Percentiles rank a stretch among this genome's conserved stretches.
Conservation (phyloP, 2,113 vertebrate species). For the Daubentonia madagascariensis region DNA sequence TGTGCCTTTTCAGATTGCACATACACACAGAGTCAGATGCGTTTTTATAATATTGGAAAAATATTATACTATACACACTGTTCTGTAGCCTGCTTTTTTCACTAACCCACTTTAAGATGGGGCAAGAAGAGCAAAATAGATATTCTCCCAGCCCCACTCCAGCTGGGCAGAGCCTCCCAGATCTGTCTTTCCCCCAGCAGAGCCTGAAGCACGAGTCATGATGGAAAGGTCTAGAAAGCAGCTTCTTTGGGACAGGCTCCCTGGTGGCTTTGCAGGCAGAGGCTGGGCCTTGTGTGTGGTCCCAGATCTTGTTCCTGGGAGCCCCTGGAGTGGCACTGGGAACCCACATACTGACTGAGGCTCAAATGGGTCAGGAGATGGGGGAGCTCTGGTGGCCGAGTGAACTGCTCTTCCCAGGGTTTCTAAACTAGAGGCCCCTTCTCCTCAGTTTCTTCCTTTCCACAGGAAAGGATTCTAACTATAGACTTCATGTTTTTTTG, state of each 20-base stretch:
- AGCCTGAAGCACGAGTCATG: not conserved
- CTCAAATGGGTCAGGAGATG: not conserved
- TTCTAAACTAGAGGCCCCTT: not conserved
- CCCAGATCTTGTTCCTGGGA: not conserved
- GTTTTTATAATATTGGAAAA: not conserved
- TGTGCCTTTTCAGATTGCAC: not conserved
- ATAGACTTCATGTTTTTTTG: not conserved
- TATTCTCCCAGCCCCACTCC: too few species aligned
- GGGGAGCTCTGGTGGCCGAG: not conserved
- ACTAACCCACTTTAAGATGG: not conserved
- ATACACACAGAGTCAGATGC: accelerated
- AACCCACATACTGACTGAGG: not conserved
- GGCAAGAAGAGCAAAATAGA: not conserved
- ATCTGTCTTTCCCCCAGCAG: accelerated
- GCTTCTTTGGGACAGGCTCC: not conserved
- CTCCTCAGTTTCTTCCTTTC: not conserved
- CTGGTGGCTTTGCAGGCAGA: not conserved
- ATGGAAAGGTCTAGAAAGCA: not conserved
- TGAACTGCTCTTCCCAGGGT: not conserved
- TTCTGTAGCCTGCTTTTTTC: not conserved
- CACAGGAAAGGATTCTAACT: not conserved
- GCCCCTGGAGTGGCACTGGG: not conserved
- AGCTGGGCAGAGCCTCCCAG: accelerated
- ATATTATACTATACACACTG: not conserved
- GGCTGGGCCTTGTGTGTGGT: not conserved